Evolutionary conservation across 2,797 vertebrate genomes (phyloP).

Genomic region (Chrysocyon brachyurus): DNA sequence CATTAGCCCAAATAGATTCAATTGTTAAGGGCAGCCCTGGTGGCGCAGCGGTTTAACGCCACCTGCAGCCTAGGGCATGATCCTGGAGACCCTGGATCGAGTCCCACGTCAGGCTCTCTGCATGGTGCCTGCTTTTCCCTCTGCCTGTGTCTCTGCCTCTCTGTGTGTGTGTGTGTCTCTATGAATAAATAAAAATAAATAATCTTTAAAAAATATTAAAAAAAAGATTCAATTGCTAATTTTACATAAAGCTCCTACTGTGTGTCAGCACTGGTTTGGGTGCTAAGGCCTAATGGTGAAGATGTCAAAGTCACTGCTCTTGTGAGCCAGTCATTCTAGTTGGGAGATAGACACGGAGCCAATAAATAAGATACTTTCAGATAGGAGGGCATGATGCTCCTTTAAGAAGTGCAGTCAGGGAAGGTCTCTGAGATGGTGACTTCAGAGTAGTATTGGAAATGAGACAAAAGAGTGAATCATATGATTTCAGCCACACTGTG

Average conservation of each 20-base stretch:
- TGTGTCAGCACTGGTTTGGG: neutral
- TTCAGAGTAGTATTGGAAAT: neutral
- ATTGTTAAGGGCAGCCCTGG: too few species aligned
- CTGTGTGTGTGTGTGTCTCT: too few species aligned
- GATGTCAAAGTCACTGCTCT: too few species aligned
- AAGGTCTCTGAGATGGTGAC: neutral
- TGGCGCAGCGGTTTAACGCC: too few species aligned
- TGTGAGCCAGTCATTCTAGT: accelerated
- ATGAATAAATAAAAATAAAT: too few species aligned
- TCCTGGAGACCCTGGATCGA: too few species aligned
- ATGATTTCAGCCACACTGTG: neutral
- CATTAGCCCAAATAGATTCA: too few species aligned
- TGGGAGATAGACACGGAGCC: neutral
- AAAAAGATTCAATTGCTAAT: neutral
- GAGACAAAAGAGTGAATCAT: neutral
- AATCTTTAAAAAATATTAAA: too few species aligned
- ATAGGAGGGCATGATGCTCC: neutral
- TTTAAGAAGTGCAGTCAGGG: neutral
- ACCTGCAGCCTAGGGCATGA: too few species aligned
- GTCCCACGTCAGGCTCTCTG: too few species aligned
- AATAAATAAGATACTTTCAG: neutral
- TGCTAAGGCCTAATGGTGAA: neutral
- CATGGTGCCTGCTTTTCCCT: too few species aligned
- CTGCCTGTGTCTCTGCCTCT: too few species aligned
- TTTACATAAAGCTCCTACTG: neutral